A percentile compares a stretch with the other conserved stretches of the same genome.
Evolutionary conservation across 2,888 invertebrate species (phyloP).

Genomic region (Drosophila fungiperda): DNA sequence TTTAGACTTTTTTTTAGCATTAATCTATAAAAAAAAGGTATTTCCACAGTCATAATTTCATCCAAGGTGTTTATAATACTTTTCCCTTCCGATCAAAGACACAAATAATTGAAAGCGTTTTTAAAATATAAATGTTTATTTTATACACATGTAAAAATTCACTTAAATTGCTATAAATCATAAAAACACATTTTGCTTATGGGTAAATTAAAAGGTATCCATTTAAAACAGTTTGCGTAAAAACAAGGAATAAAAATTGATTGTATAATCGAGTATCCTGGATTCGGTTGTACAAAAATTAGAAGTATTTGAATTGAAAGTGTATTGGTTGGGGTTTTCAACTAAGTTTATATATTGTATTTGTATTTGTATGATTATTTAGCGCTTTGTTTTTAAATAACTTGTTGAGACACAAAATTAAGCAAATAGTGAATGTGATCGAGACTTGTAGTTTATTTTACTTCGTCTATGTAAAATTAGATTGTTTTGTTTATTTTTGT

Average conservation of each 20-base stretch:
- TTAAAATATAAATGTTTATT: slow-evolving; percentile 59
- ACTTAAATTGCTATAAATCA: slow-evolving; percentile 66
- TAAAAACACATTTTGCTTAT: slow-evolving; percentile 72
- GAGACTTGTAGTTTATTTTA: slow-evolving; percentile 35
- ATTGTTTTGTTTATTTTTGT: slow-evolving; percentile 29
- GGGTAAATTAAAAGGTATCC: slow-evolving; percentile 42
- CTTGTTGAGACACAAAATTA: slow-evolving; percentile 10
- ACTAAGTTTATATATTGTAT: background rate
- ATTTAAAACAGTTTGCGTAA: slow-evolving; percentile 35
- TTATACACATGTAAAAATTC: slow-evolving; percentile 71
- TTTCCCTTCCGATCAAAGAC: background rate
- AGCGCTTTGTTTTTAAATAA: slow-evolving; percentile 8
- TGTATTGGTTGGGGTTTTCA: background rate
- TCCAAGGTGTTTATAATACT: background rate
- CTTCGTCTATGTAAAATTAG: slow-evolving; percentile 44
- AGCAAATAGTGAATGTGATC: slow-evolving; percentile 16
- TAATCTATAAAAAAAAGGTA: background rate
- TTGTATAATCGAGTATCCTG: slow-evolving; percentile 7
- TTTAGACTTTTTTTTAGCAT: background rate
- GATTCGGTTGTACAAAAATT: background rate
- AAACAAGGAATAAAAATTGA: slow-evolving; percentile 18
- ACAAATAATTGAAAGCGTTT: slow-evolving; percentile 6
- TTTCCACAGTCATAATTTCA: background rate
- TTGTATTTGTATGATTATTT: slow-evolving; percentile 7
- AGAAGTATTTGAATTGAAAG: background rate